Evolutionary conservation across 2,888 invertebrate species (phyloP), one percentile per base, ranked within the genome.

Genomic region (Caenorhabditis uteleia): DNA sequence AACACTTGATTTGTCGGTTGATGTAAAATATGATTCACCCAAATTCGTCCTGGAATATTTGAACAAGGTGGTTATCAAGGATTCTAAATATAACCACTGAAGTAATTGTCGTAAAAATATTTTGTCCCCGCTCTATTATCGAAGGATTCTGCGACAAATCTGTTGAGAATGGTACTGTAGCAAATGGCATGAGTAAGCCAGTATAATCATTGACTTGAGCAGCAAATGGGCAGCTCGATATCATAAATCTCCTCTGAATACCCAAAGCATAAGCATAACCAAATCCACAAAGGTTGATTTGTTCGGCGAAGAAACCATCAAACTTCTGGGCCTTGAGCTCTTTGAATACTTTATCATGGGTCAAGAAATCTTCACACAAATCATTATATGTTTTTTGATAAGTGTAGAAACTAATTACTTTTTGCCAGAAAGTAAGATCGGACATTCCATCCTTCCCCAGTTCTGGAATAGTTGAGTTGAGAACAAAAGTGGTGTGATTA

Each of bases 231-330:
- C 58, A 64, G 20, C 64, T 77, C 2, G 74, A 67, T 8, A 77
- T 55, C 25, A 69, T 47, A 25, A 75, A 69, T 14, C 65, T 44
- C 14, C 60, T 54, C 25, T 50, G 58, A 25, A 76, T 76, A 2
- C 62, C 73, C 1, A 76, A 34, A 20, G 66, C 60, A 8, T 74
- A 54, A 6, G 65, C 61, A 27, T 77, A 55, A 12, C 66, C 74
- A 27, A 58, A 45, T 12, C 76, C 76, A 43, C 74, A 75, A 2
- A 65, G 38, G 29, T 65, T 67, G 12, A 74, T 43, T 53, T 75
- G 75, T 39, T 77, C 77, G 8, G 59, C 54, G 26, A 77, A 65
- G 42, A 58, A 62, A 21, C 61, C 77, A 25, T 77, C 77, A 29
- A 75, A 77, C 1, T 75, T 65, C 46, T 68, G 60, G 0, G 27